Conservation (phyloP, 2,797 vertebrate species). For the Botia kubotai region DNA sequence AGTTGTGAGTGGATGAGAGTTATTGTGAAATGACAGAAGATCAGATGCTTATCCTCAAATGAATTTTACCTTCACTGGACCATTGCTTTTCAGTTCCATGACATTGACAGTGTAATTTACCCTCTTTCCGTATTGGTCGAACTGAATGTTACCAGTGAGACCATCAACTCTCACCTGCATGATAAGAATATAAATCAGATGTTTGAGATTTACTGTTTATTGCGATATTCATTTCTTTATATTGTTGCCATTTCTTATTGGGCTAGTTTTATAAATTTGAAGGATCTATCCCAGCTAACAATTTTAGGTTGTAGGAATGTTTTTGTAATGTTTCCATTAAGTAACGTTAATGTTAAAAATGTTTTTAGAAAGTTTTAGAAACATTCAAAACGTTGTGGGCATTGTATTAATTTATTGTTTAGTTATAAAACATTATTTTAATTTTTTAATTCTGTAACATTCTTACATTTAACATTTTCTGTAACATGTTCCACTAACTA, state of each 20-base stretch:
- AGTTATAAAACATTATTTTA: no score
- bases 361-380: no score
- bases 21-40: neutral
- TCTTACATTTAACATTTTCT: no score
- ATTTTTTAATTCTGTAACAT: no score
- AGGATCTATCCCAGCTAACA: neutral
- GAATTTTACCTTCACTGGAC: conserved; percentile 90
- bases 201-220: neutral
- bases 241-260: neutral
- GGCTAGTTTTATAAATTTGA: neutral
- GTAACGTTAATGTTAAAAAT: no score
- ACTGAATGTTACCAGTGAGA: conserved; percentile 97
- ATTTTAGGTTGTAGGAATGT: no score
- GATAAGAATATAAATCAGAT: neutral
- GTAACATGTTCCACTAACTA: no score
- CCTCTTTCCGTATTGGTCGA: conserved; percentile 97
- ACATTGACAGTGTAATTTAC: conserved; percentile 97
- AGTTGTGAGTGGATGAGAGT: neutral
- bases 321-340: no score
- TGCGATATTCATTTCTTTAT: no score
- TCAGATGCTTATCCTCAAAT: neutral
- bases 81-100: conserved; percentile 97
- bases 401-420: no score
- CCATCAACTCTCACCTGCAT: conserved; percentile 95
- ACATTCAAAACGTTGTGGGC: no score